These are phyloP conservation scores for Anagyrus pseudococci DNA, from an alignment of 2,888 invertebrate species.

Conservation along the genomic window DNA sequence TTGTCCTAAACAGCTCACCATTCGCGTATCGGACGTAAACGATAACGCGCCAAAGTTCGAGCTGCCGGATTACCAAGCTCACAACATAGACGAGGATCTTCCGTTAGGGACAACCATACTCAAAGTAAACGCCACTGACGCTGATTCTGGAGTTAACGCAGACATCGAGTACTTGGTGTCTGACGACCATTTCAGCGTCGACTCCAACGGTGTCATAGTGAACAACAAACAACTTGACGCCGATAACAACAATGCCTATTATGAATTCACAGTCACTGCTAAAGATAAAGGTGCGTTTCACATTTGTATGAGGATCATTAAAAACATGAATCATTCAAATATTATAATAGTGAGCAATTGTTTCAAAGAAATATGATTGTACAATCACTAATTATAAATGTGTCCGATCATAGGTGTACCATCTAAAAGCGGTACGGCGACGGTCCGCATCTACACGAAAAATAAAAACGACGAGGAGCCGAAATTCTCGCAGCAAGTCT, in stretches of 20 bases:
- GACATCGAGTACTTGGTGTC: constrained; percentile 91
- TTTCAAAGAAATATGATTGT: constrained; percentile 4
- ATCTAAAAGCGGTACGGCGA: constrained; percentile 89
- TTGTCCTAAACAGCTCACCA: constrained; percentile 76
- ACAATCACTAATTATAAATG: background rate
- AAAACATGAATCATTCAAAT: too few relatives aligned
- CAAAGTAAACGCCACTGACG: constrained; percentile 94
- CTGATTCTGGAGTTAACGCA: constrained; percentile 93
- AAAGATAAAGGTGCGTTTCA: constrained; percentile 79
- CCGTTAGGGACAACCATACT: constrained; percentile 90
- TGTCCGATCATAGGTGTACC: constrained; percentile 72
- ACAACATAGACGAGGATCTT: constrained; percentile 95
- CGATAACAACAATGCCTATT: constrained; percentile 95
- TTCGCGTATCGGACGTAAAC: constrained; percentile 94
- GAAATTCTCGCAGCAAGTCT: constrained; percentile 94
- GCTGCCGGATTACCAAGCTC: constrained; percentile 94
- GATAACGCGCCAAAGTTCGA: constrained; percentile 98
- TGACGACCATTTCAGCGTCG: constrained; percentile 94
- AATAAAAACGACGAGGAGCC: constrained; percentile 98
- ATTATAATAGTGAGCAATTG: background rate
- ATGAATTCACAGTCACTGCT: constrained; percentile 92
- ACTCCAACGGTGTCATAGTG: constrained; percentile 89
- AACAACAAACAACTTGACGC: constrained; percentile 94
- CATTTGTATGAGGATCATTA: background rate
- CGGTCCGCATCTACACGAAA: constrained; percentile 94